phyloP scores from a whole-genome alignment of 2,113 vertebrate genomes.

The Dermatemys mawii region DNA sequence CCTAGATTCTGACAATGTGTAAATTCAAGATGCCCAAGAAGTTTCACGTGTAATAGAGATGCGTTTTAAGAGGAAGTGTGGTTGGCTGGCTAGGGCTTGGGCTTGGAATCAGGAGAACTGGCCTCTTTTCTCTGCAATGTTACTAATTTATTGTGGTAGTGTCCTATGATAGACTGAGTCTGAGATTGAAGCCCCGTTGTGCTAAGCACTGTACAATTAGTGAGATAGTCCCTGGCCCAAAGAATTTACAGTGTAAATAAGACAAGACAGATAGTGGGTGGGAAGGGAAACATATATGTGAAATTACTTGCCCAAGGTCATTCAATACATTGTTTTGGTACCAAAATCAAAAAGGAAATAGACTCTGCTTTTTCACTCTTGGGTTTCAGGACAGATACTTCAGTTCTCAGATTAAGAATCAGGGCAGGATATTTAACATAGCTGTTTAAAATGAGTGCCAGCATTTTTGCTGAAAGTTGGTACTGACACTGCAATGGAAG shows the following conservation, averaged over 20 bases:
- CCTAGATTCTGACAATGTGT: not conserved
- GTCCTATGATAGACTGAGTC: not conserved
- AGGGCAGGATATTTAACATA: not conserved
- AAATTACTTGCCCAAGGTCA: not conserved
- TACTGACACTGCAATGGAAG: not conserved
- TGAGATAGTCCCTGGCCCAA: not conserved
- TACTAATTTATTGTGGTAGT: not conserved
- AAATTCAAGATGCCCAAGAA: not conserved
- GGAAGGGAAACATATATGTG: not conserved
- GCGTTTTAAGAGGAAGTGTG: not conserved
- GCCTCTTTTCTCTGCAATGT: not conserved
- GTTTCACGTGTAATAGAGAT: not conserved
- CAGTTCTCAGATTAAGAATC: not conserved
- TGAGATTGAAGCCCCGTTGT: not conserved
- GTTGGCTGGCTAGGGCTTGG: too few species aligned
- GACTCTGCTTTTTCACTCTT: not conserved
- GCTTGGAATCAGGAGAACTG: not conserved
- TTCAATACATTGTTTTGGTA: not conserved
- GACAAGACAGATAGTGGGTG: not conserved
- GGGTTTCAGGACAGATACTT: not conserved
- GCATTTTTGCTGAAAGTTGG: not conserved
- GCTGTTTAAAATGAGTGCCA: not conserved
- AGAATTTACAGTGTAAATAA: not conserved
- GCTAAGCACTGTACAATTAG: not conserved
- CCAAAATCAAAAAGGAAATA: not conserved